Conservation (phyloP, 1,140 invertebrate species). For the Bicyclus anynana region DNA sequence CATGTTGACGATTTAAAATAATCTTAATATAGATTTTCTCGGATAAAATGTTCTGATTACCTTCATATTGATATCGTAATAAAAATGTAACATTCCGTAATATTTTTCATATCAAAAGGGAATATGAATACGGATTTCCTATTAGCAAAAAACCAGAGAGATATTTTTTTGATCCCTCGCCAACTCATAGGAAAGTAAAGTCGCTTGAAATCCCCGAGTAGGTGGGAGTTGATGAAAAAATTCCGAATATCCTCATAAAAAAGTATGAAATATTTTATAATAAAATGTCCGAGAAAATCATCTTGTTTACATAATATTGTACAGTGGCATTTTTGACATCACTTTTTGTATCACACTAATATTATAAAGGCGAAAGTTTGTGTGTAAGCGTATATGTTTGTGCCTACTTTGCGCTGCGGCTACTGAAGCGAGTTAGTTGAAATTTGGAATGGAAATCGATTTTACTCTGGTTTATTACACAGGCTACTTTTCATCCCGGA, state of each 20-base stretch:
- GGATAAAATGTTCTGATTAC: too few species aligned
- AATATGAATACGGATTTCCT: conserved; percentile 1
- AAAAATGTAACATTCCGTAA: background rate
- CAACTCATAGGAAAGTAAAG: conserved; percentile 21
- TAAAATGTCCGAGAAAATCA: background rate
- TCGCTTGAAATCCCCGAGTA: conserved; percentile 10
- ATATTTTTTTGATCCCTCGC: conserved; percentile 16
- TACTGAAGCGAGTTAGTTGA: too few species aligned
- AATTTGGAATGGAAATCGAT: too few species aligned
- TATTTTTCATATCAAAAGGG: background rate
- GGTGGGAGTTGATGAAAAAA: conserved; percentile 22
- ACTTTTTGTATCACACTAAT: too few species aligned
- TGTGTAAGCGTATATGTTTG: too few species aligned
- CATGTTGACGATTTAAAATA: too few species aligned
- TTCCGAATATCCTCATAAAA: conserved; percentile 19
- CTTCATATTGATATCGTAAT: background rate
- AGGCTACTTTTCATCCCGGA: too few species aligned
- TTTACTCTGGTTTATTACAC: too few species aligned
- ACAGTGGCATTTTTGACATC: background rate
- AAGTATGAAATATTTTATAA: conserved; percentile 11
- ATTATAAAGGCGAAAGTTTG: too few species aligned
- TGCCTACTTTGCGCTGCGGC: too few species aligned
- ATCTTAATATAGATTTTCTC: too few species aligned
- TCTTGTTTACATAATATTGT: background rate
- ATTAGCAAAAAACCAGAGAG: conserved; percentile 12